Percentiles rank a stretch among this genome's conserved stretches.
Conservation (phyloP, 2,113 vertebrate genomes). For the Columbina picui region DNA sequence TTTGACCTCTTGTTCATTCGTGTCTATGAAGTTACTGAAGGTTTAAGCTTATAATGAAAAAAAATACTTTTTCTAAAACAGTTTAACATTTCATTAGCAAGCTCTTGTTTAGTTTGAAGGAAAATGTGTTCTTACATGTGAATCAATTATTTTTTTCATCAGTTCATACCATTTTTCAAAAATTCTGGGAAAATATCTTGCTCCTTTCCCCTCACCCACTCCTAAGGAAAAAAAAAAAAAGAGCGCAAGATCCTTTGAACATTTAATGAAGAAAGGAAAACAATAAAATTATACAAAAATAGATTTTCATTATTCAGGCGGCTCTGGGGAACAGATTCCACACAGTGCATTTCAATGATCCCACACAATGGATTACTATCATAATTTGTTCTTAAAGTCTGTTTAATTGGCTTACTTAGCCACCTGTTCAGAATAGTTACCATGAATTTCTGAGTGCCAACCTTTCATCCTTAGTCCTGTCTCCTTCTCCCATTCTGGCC, state of each 20-base stretch:
- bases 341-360: slow-evolving; percentile 27
- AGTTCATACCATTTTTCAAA: not conserved
- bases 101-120: not conserved
- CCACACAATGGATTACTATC: slow-evolving; percentile 47
- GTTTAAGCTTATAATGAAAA: not conserved
- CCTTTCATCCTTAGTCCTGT: not conserved
- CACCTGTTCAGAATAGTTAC: slow-evolving; percentile 47
- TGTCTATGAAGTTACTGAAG: not conserved
- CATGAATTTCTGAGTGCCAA: slow-evolving; percentile 8
- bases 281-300: slow-evolving; percentile 27
- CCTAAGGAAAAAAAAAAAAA: not conserved
- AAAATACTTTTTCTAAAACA: not conserved
- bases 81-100: not conserved
- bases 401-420: slow-evolving; percentile 61
- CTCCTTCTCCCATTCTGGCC: not conserved
- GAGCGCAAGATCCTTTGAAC: not conserved
- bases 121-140: not conserved
- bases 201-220: not conserved
- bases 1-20: not conserved
- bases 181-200: not conserved
- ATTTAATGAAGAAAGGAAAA: not conserved
- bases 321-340: slow-evolving; percentile 30
- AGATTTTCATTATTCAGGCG: slow-evolving; percentile 23
- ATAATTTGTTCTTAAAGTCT: slow-evolving; percentile 62
- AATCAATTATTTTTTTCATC: not conserved